Evolutionary conservation across 2,888 invertebrate genomes (phyloP).

Genomic region (Anthoptus insignis): DNA sequence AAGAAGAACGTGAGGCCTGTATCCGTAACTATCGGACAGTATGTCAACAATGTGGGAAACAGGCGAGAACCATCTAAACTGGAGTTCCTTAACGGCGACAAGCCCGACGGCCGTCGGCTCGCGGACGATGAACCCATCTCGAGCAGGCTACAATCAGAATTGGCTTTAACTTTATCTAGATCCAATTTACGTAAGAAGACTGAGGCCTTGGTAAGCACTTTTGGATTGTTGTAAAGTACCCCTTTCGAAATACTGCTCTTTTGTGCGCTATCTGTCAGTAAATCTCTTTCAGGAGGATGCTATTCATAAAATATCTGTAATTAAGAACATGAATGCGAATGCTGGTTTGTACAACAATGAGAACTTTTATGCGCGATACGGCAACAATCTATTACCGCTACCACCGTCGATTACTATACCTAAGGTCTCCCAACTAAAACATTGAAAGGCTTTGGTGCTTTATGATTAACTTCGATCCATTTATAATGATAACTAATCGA

Average conservation of each 20-base stretch:
- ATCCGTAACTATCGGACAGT: slow-evolving; percentile 91
- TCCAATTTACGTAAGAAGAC: slow-evolving; percentile 92
- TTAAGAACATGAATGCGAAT: slow-evolving; percentile 56
- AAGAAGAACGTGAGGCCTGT: slow-evolving; percentile 87
- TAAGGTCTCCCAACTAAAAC: slow-evolving; percentile 72
- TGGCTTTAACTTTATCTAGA: slow-evolving; percentile 91
- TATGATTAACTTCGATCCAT: slow-evolving; percentile 5
- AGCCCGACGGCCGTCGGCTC: slow-evolving; percentile 68
- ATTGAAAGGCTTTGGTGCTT: slow-evolving; percentile 47
- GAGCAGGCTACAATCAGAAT: slow-evolving; percentile 91
- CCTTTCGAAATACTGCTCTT: slow-evolving; percentile 6
- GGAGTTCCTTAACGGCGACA: slow-evolving; percentile 88
- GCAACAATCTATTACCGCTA: slow-evolving; percentile 80
- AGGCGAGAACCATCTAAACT: slow-evolving; percentile 90
- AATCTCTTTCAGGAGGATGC: slow-evolving; percentile 71
- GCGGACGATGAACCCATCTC: slow-evolving; percentile 85
- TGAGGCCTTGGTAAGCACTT: slow-evolving; percentile 87
- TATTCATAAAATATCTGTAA: slow-evolving; percentile 53
- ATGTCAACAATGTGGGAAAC: slow-evolving; percentile 83
- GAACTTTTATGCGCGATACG: slow-evolving; percentile 82
- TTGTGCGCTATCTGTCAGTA: slow-evolving; percentile 38
- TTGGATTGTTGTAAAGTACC: slow-evolving; percentile 19
- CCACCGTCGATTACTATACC: slow-evolving; percentile 81
- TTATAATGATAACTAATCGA: background rate
- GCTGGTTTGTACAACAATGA: slow-evolving; percentile 59